These are phyloP conservation scores for Epinotia nisella DNA, from an alignment of 2,888 invertebrate species.

Conservation along the genomic window DNA sequence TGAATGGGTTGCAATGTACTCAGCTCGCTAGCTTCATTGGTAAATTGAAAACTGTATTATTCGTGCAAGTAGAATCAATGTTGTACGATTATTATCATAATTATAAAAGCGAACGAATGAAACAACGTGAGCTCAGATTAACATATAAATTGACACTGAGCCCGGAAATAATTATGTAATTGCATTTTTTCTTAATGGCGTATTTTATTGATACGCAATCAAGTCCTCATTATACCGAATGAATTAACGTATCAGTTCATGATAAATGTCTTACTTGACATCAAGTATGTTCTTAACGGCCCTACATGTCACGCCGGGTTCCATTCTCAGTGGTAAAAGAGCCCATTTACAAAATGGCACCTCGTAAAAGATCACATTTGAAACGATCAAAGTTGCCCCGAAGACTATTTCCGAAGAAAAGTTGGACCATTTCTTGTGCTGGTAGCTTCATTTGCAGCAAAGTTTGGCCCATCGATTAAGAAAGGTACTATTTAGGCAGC, in stretches of 20 bases:
- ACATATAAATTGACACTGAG: too few relatives aligned
- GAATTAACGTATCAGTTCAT: too few relatives aligned
- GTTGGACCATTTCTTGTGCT: conserved; percentile 39
- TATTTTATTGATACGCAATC: too few relatives aligned
- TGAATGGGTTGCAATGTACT: background rate
- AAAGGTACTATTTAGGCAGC: conserved; percentile 18
- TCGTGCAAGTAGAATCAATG: too few relatives aligned
- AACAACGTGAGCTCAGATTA: too few relatives aligned
- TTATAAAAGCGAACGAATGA: too few relatives aligned
- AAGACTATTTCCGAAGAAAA: conserved; percentile 43
- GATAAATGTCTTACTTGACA: conserved; percentile 1
- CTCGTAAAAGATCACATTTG: conserved; percentile 44
- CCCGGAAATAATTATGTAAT: too few relatives aligned
- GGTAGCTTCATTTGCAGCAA: conserved; percentile 40
- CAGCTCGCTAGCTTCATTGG: background rate
- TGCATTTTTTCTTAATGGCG: too few relatives aligned
- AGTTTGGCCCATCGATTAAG: conserved; percentile 40
- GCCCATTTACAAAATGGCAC: conserved; percentile 43
- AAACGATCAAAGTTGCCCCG: conserved; percentile 40
- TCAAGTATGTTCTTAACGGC: conserved; percentile 16
- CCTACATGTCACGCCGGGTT: conserved; percentile 27
- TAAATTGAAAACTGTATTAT: too few relatives aligned
- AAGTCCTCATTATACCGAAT: too few relatives aligned
- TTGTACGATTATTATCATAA: too few relatives aligned
- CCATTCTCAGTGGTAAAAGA: conserved; percentile 30